Percentiles rank a stretch among this genome's conserved stretches.
Conservation (phyloP, 2,113 vertebrate species). For the Brachionichthys hirsutus region DNA sequence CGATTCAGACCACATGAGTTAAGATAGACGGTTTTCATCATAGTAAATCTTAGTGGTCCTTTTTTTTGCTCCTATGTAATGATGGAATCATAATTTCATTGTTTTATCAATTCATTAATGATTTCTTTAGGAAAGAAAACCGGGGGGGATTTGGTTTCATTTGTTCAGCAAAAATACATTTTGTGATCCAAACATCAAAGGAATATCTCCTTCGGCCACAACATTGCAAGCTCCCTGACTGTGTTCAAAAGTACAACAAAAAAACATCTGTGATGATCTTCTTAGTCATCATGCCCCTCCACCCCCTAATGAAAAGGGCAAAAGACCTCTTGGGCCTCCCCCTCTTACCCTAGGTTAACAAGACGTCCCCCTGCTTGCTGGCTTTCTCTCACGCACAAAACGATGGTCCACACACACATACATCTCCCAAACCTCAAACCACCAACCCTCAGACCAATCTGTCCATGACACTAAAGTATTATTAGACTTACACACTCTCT, state of each 20-base stretch:
- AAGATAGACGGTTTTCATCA: no score
- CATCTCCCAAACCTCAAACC: constrained; percentile 70
- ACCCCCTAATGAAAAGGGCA: constrained; percentile 71
- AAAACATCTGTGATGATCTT: constrained; percentile 71
- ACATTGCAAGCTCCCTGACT: constrained; percentile 55
- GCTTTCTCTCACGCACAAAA: constrained; percentile 15
- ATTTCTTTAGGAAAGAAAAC: background rate
- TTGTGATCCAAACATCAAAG: constrained; percentile 17
- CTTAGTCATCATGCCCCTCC: constrained; percentile 66
- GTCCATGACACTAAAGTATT: constrained; percentile 62
- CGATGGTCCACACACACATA: constrained; percentile 23
- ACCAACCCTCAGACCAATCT: constrained; percentile 71
- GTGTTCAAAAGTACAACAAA: constrained; percentile 63
- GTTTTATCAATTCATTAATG: background rate
- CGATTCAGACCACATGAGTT: background rate
- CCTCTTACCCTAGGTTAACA: constrained; percentile 59
- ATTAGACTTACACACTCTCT: constrained; percentile 64
- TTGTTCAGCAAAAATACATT: constrained; percentile 13
- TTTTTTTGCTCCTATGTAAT: no score
- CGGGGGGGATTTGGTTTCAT: background rate
- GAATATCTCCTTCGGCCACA: constrained; percentile 35
- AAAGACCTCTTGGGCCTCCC: constrained; percentile 69
- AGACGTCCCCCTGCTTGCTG: constrained; percentile 48
- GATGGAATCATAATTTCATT: background rate
- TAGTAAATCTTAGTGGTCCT: no score